Evolutionary conservation across 1,140 invertebrate genomes (phyloP).

Genomic region (Archivesica marissinica): DNA sequence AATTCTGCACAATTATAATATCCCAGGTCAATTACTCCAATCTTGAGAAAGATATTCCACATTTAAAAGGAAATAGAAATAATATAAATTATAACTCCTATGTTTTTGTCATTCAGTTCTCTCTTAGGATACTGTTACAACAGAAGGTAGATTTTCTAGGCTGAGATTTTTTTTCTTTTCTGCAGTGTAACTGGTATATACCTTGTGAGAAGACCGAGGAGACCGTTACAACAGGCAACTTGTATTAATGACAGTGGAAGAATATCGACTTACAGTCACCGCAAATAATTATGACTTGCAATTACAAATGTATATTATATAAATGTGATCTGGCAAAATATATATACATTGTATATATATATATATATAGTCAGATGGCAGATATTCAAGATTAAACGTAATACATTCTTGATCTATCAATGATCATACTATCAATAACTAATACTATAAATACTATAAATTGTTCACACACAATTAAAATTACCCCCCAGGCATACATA

Average conservation of each 20-base stretch:
- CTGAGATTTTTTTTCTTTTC: not conserved
- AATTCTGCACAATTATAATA: slow-evolving; percentile 21
- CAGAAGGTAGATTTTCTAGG: slow-evolving; percentile 7
- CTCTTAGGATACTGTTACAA: slow-evolving; percentile 1
- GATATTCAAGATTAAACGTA: not conserved
- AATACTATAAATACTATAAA: no score
- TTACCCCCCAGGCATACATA: no score
- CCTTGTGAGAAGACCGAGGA: slow-evolving; percentile 2
- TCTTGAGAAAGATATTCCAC: not conserved
- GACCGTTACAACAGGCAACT: not conserved
- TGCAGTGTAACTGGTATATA: slow-evolving; percentile 17
- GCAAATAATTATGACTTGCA: not conserved
- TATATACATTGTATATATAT: not conserved
- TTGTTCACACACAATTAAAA: no score
- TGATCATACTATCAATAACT: no score
- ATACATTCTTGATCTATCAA: not conserved
- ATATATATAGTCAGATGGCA: not conserved
- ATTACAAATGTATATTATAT: not conserved
- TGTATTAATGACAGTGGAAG: not conserved
- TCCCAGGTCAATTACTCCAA: slow-evolving; percentile 19
- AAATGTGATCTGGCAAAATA: not conserved
- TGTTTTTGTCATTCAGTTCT: slow-evolving; percentile 17
- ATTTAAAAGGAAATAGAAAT: slow-evolving; percentile 36
- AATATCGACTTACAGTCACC: slow-evolving; percentile 8
- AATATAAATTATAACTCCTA: not conserved